A percentile compares a stretch with the other conserved stretches of the same genome.
These are phyloP conservation scores for Seira ritae DNA, from an alignment of 2,888 invertebrate species.

Conservation along the genomic window DNA sequence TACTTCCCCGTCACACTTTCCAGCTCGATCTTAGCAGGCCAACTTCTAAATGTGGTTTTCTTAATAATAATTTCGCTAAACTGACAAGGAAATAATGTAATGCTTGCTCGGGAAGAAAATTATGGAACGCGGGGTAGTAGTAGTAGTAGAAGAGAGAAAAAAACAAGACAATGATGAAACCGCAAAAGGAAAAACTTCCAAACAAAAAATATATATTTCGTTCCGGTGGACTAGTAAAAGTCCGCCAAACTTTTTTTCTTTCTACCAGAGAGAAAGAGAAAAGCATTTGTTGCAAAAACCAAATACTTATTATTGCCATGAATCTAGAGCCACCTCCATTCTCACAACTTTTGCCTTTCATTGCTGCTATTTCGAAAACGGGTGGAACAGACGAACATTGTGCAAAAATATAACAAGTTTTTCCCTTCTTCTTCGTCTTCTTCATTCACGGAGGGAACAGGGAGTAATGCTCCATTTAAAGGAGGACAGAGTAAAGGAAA, in stretches of 20 bases:
- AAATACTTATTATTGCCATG: slow-evolving; percentile 19
- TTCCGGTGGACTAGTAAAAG: no score
- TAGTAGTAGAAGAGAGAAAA: no score
- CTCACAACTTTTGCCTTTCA: no score
- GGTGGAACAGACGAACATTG: no score
- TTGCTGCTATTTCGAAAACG: no score
- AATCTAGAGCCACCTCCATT: background rate
- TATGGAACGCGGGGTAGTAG: no score
- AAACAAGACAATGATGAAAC: slow-evolving; percentile 8
- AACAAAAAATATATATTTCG: slow-evolving; percentile 16
- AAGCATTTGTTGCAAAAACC: slow-evolving; percentile 12
- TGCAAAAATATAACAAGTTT: no score
- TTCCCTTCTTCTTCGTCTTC: background rate
- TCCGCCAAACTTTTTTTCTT: no score
- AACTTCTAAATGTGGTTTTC: slow-evolving; percentile 8
- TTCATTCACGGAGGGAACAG: no score
- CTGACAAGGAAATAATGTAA: slow-evolving; percentile 16
- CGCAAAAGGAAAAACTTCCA: background rate
- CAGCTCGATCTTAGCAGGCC: no score
- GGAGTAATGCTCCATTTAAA: no score
- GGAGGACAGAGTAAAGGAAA: slow-evolving; percentile 50
- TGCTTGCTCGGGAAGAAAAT: background rate
- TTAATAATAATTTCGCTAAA: slow-evolving; percentile 12
- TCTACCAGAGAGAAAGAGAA: no score
- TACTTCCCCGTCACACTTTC: background rate